Percentiles rank a stretch among this genome's conserved stretches.
phyloP scores from a whole-genome alignment of 2,113 vertebrate species.

The Psilopsiagon aurifrons region DNA sequence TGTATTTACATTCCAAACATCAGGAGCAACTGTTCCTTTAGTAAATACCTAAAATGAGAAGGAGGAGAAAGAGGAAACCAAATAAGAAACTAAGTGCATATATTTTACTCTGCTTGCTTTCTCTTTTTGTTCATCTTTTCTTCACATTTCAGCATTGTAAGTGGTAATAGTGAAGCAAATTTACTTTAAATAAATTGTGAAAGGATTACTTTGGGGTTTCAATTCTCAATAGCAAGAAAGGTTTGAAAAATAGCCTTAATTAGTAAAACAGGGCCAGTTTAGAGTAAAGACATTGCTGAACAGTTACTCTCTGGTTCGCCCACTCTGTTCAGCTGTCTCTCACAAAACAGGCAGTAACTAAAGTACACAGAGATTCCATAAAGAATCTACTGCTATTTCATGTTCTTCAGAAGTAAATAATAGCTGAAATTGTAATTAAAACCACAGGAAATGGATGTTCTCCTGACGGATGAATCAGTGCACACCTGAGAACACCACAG shows the following conservation, averaged over 20 bases:
- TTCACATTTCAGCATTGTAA: background rate
- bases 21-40: background rate
- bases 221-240: background rate
- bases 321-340: background rate
- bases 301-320: background rate
- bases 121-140: background rate
- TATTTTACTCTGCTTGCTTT: background rate
- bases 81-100: background rate
- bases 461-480: background rate
- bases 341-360: background rate
- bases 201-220: background rate
- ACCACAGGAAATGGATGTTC: background rate
- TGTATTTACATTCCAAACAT: background rate
- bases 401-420: background rate
- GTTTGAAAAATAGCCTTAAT: background rate
- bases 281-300: background rate
- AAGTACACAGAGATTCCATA: background rate
- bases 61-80: background rate
- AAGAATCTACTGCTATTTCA: background rate
- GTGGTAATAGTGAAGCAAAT: background rate
- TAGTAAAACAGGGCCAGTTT: background rate
- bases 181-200: background rate
- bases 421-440: background rate
- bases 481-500: background rate
- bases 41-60: background rate